A percentile compares a stretch with the other conserved stretches of the same genome.
Evolutionary conservation across 2,888 invertebrate species (phyloP).

Genomic region (Muscina levida): DNA sequence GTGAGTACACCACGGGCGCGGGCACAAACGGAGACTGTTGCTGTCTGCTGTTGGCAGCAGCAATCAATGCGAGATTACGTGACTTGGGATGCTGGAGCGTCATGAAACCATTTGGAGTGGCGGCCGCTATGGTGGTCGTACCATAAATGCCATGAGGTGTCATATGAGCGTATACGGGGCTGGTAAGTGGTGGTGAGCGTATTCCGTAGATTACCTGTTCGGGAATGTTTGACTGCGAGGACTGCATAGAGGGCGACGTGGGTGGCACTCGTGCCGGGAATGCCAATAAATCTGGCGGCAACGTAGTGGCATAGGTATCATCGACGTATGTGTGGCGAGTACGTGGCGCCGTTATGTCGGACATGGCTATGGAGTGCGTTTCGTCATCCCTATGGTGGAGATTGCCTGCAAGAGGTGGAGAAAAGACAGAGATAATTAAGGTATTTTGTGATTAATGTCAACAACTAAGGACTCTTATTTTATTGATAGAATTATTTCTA

Average conservation of each 20-base stretch:
- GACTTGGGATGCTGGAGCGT: constrained; percentile 88
- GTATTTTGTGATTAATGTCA: too few species aligned
- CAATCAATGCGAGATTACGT: constrained; percentile 78
- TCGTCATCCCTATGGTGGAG: constrained; percentile 82
- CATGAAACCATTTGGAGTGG: constrained; percentile 84
- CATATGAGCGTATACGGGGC: constrained; percentile 82
- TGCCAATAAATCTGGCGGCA: constrained; percentile 90
- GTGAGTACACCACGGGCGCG: constrained; percentile 85
- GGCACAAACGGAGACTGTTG: constrained; percentile 88
- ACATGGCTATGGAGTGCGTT: constrained; percentile 85
- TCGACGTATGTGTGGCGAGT: constrained; percentile 80
- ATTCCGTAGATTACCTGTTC: constrained; percentile 78
- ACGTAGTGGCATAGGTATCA: constrained; percentile 82
- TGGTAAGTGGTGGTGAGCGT: constrained; percentile 80
- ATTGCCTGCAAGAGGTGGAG: constrained; percentile 57
- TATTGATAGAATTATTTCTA: too few species aligned
- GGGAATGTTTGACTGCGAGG: constrained; percentile 87
- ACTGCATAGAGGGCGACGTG: constrained; percentile 87
- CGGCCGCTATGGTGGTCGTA: constrained; percentile 80
- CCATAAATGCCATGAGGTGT: constrained; percentile 82
- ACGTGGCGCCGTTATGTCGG: constrained; percentile 81
- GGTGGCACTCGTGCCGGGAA: constrained; percentile 88
- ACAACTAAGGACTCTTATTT: too few species aligned
- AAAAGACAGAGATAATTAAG: too few species aligned
- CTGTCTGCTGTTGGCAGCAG: constrained; percentile 80